Evolutionary conservation across 2,888 invertebrate species (phyloP).

Genomic region (Eurytoma californica): DNA sequence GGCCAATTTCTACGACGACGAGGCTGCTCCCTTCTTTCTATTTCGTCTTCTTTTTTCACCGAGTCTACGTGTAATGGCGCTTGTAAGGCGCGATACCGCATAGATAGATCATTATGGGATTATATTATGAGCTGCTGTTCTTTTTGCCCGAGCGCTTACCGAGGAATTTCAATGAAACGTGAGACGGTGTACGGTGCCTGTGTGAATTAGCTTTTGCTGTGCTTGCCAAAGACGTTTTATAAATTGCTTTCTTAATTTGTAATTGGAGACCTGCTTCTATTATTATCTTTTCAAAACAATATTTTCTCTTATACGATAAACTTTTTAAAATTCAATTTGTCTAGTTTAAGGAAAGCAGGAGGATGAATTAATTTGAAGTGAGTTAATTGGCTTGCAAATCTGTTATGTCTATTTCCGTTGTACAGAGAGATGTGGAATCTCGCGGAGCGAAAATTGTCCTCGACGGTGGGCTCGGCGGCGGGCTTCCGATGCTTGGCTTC

Average conservation of each 20-base stretch:
- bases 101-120: slow-evolving; percentile 49
- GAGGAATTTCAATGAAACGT: slow-evolving; percentile 44
- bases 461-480: background rate
- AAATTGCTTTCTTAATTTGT: background rate
- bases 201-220: background rate
- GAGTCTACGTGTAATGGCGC: slow-evolving; percentile 9
- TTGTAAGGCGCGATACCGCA: slow-evolving; percentile 41
- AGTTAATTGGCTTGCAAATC: background rate
- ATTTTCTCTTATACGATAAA: too few species aligned
- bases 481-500: too few species aligned
- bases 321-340: too few species aligned
- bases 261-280: too few species aligned
- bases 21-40: too few species aligned
- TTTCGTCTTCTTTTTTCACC: slow-evolving; percentile 52
- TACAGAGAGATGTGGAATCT: background rate
- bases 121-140: slow-evolving; percentile 4
- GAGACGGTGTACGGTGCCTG: background rate
- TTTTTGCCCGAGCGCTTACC: slow-evolving; percentile 26
- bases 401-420: too few species aligned
- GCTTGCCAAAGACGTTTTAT: background rate
- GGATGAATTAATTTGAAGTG: too few species aligned
- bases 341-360: too few species aligned
- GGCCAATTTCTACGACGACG: slow-evolving; percentile 21
- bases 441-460: too few species aligned
- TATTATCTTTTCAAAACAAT: too few species aligned